Evolutionary conservation across 1,140 invertebrate species (phyloP).

Genomic region (Diabrotica undecimpunctata): DNA sequence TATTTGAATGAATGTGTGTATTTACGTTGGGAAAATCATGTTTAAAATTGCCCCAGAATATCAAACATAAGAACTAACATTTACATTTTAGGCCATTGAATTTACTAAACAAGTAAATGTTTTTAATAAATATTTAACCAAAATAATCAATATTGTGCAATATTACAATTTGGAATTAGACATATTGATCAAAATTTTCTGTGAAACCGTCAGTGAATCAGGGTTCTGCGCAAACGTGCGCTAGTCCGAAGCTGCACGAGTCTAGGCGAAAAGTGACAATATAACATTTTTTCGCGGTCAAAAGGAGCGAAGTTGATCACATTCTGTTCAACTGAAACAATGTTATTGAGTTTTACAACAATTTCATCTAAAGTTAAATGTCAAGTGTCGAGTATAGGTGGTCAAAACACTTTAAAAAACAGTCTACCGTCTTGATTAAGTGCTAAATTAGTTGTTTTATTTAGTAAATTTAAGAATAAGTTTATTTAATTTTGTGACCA

Average conservation of each 20-base stretch:
- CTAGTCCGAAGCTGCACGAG: neutral
- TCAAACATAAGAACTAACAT: no score
- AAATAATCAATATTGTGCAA: no score
- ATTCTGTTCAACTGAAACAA: slow-evolving; percentile 41
- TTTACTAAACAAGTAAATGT: no score
- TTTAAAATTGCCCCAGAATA: no score
- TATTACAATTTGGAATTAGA: no score
- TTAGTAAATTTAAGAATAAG: slow-evolving; percentile 45
- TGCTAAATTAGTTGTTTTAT: slow-evolving; percentile 43
- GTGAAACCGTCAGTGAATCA: no score
- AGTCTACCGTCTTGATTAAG: slow-evolving; percentile 48
- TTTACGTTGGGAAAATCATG: no score
- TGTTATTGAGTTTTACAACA: slow-evolving; percentile 46
- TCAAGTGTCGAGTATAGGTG: slow-evolving; percentile 43
- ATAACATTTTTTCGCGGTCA: slow-evolving; percentile 8
- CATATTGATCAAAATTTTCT: no score
- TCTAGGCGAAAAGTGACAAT: neutral
- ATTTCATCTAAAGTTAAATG: slow-evolving; percentile 45
- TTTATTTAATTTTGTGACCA: slow-evolving; percentile 36
- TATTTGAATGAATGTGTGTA: no score
- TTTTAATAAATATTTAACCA: no score
- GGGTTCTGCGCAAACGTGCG: neutral
- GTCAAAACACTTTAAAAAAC: slow-evolving; percentile 42
- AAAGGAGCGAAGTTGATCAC: slow-evolving; percentile 32
- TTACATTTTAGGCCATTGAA: no score